Percentiles rank a stretch among this genome's conserved stretches.
These are phyloP conservation scores for Petrocephalus microphthalmus DNA, from an alignment of 2,113 vertebrate species.

Conservation along the genomic window DNA sequence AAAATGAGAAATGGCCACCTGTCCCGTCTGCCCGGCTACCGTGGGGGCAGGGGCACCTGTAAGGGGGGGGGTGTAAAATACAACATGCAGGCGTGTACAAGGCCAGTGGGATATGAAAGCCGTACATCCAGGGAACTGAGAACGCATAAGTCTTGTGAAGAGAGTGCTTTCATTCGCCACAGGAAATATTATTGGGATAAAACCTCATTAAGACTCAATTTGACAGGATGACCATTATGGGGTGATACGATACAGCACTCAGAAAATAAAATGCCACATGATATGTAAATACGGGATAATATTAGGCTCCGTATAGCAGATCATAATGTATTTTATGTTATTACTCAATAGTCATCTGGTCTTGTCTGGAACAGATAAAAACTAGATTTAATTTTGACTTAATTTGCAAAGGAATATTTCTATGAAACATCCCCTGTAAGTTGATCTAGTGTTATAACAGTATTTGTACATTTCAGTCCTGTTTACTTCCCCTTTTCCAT, in stretches of 20 bases:
- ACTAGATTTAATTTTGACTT: not conserved
- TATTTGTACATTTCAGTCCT: not conserved
- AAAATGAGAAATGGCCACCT: not conserved
- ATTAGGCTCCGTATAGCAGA: not conserved
- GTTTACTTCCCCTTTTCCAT: not conserved
- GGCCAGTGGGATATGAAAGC: not conserved
- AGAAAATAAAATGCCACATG: constrained; percentile 10
- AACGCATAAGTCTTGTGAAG: not conserved
- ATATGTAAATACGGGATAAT: not conserved
- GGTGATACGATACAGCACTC: not conserved
- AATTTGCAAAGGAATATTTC: not conserved
- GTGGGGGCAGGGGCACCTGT: not conserved
- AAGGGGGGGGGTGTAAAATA: not conserved
- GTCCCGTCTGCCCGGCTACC: not conserved
- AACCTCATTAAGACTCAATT: not conserved
- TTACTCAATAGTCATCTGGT: not conserved
- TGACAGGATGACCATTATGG: not conserved
- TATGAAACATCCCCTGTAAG: not conserved
- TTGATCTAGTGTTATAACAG: not conserved
- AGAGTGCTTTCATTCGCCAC: not conserved
- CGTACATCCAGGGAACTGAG: not conserved
- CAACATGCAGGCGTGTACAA: not conserved
- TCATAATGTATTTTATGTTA: not conserved
- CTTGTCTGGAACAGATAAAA: not conserved
- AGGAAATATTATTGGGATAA: not conserved